These are phyloP conservation scores for Chloebia gouldiae DNA, from an alignment of 2,113 vertebrate genomes.

Conservation along the genomic window DNA sequence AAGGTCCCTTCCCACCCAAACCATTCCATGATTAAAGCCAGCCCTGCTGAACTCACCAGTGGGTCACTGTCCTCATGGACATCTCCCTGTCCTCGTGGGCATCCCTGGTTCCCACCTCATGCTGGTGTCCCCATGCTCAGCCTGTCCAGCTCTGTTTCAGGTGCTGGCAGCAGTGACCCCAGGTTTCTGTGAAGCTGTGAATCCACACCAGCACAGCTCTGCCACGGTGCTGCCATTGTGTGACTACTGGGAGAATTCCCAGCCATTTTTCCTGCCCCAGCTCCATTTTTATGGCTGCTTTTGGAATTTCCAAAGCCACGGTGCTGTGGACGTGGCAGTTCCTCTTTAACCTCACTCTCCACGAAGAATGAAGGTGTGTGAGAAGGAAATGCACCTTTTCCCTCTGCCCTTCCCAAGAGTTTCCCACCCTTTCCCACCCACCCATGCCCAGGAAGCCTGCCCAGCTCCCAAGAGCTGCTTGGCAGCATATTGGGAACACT, in stretches of 20 bases:
- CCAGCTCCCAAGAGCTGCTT: not conserved
- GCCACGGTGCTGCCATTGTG: rapidly evolving
- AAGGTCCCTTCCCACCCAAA: not conserved
- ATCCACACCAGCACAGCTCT: not conserved
- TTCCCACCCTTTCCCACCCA: not conserved
- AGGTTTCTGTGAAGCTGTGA: not conserved
- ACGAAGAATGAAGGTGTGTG: not conserved
- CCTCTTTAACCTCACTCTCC: not conserved
- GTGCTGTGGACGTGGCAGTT: not conserved
- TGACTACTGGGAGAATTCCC: not conserved
- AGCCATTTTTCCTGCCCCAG: not conserved
- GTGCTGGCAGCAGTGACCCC: not conserved
- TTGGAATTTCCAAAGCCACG: not conserved
- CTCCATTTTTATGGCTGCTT: not conserved
- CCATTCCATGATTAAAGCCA: not conserved
- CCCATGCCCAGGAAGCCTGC: not conserved
- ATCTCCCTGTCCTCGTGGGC: not conserved
- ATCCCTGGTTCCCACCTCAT: not conserved
- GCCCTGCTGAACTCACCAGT: not conserved
- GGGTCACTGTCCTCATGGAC: not conserved
- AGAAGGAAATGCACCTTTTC: not conserved
- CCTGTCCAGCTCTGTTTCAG: not conserved
- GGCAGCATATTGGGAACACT: not conserved
- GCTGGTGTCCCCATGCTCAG: not conserved
- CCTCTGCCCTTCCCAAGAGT: not conserved